phyloP scores from a whole-genome alignment of 2,888 invertebrate species.

The Oligia latruncula region DNA sequence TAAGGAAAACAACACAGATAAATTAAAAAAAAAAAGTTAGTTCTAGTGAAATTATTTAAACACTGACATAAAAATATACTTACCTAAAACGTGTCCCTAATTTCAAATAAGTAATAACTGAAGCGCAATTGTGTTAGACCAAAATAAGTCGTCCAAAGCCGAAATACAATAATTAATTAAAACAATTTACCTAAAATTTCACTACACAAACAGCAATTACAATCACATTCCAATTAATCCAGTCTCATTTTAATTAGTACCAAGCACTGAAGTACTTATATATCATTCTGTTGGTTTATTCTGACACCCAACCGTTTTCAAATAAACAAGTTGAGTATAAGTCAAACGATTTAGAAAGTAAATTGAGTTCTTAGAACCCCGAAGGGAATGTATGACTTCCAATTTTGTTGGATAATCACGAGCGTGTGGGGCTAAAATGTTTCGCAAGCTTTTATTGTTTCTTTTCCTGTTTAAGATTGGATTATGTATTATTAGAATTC shows the following conservation, averaged over 20 bases:
- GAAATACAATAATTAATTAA: constrained; percentile 12
- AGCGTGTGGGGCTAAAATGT: constrained; percentile 24
- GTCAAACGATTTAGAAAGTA: constrained; percentile 54
- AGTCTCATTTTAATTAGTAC: constrained; percentile 47
- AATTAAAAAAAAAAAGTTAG: background rate
- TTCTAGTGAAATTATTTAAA: background rate
- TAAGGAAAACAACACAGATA: background rate
- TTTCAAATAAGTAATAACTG: constrained; percentile 10
- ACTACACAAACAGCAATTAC: constrained; percentile 28
- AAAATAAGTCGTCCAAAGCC: background rate
- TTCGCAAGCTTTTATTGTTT: constrained; percentile 42
- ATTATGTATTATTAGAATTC: constrained; percentile 34
- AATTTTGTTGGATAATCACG: constrained; percentile 53
- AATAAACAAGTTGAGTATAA: constrained; percentile 54
- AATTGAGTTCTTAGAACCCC: constrained; percentile 39
- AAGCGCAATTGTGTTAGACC: constrained; percentile 18
- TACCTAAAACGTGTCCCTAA: background rate
- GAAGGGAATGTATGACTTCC: constrained; percentile 46
- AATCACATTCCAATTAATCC: constrained; percentile 31
- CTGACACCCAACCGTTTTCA: constrained; percentile 55
- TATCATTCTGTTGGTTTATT: constrained; percentile 55
- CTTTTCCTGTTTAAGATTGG: constrained; percentile 44
- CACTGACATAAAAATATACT: background rate
- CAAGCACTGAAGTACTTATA: constrained; percentile 40
- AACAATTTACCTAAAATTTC: constrained; percentile 31